These are phyloP conservation scores for Sepiola atlantica DNA, from an alignment of 2,888 invertebrate genomes.

Conservation along the genomic window DNA sequence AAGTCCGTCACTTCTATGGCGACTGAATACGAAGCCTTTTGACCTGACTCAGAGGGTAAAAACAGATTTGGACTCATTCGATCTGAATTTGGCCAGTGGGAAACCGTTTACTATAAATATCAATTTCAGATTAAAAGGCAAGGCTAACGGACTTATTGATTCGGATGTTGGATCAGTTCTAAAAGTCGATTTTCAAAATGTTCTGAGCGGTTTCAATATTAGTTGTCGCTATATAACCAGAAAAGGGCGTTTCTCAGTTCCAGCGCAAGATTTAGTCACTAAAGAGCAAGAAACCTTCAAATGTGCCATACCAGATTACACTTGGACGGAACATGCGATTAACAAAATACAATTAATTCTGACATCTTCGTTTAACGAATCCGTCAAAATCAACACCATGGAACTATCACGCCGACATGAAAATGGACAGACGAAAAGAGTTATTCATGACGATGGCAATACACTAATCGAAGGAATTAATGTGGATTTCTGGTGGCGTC, in stretches of 20 bases:
- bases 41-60: not conserved
- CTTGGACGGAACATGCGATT: slow-evolving; percentile 57
- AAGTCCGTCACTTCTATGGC: not conserved
- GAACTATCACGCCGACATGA: slow-evolving; percentile 58
- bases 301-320: slow-evolving; percentile 60
- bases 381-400: slow-evolving; percentile 53
- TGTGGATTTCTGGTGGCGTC: slow-evolving; percentile 63
- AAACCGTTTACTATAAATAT: slow-evolving; percentile 50
- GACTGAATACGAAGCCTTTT: not conserved
- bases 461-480: slow-evolving; percentile 58
- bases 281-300: slow-evolving; percentile 50
- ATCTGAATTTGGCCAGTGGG: not conserved
- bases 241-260: slow-evolving; percentile 48
- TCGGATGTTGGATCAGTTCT: slow-evolving; percentile 61
- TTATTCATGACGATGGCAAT: slow-evolving; percentile 57
- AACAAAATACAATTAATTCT: slow-evolving; percentile 56
- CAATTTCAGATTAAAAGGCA: slow-evolving; percentile 58
- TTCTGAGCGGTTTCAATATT: slow-evolving; percentile 51
- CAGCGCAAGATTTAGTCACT: slow-evolving; percentile 51
- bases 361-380: slow-evolving; percentile 51
- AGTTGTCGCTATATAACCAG: slow-evolving; percentile 54
- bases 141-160: slow-evolving; percentile 59
- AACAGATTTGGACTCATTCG: not conserved
- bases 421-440: slow-evolving; percentile 55
- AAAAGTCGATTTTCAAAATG: slow-evolving; percentile 53